Evolutionary conservation across 1,140 invertebrate genomes (phyloP).

Genomic region (Drosophila pachea): DNA sequence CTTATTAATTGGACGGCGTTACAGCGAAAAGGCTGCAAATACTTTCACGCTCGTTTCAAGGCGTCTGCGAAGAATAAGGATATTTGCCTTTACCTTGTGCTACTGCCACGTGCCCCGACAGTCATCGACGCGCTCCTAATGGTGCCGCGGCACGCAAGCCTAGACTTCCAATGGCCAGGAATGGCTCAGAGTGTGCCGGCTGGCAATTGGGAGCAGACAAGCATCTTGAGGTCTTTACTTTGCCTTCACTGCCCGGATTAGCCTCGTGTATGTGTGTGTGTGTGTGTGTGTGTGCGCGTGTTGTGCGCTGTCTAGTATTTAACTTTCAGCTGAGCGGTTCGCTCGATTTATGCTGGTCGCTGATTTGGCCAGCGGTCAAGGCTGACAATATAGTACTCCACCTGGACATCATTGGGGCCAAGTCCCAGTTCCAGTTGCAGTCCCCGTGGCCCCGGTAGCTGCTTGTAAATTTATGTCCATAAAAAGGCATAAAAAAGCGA

Average conservation of each 20-base stretch:
- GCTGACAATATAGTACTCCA: slow-evolving; percentile 54
- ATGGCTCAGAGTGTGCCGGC: slow-evolving; percentile 16
- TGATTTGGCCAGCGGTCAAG: slow-evolving; percentile 67
- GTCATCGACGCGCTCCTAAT: slow-evolving; percentile 47
- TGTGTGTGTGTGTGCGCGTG: slow-evolving; percentile 16
- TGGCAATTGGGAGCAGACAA: slow-evolving; percentile 42
- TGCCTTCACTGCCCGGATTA: slow-evolving; percentile 39
- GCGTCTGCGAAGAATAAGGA: slow-evolving; percentile 37
- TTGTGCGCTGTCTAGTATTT: slow-evolving; percentile 31
- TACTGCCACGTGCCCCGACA: slow-evolving; percentile 51
- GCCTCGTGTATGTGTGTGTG: slow-evolving; percentile 27
- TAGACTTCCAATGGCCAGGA: neutral
- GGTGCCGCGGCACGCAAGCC: slow-evolving; percentile 56
- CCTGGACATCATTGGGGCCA: slow-evolving; percentile 35
- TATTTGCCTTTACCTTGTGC: slow-evolving; percentile 44
- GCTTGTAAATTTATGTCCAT: slow-evolving; percentile 75
- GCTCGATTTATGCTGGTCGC: slow-evolving; percentile 60
- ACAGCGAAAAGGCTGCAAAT: slow-evolving; percentile 67
- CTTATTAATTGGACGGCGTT: slow-evolving; percentile 70
- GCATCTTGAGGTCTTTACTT: slow-evolving; percentile 64
- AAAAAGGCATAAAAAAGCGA: slow-evolving; percentile 70
- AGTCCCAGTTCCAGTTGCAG: slow-evolving; percentile 3
- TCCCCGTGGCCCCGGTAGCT: slow-evolving; percentile 31
- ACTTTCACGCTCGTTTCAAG: slow-evolving; percentile 75
- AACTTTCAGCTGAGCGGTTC: slow-evolving; percentile 56